Base-by-base conservation (phyloP, 2,888 invertebrate genomes). In the Calameuta idolon region DNA sequence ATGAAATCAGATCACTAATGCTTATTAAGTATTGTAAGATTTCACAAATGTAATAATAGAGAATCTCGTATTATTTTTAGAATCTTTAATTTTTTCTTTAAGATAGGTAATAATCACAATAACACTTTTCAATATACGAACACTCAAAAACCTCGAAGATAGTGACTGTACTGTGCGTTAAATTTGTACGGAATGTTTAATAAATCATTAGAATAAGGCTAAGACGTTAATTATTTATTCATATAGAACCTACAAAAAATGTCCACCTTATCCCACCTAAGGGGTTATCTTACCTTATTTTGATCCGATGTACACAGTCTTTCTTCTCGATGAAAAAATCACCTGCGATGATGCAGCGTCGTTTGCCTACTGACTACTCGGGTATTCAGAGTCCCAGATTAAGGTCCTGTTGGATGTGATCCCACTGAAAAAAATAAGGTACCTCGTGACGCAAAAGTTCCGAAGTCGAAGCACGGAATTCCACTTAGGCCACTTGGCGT, bases 401-500 rank as follows among this genome's bases (percentile, higher is more conserved):
- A 23, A 55, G 55, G 9, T 55, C 55, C 55, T 55, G 55, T 23
- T 55, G 55, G 55, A 55, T 55, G 23, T 55, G 9, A 23, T 55
- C 55, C 55, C 23, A 55, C 23, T 55, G 2, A 2, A 55, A 55
- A 55, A 55, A 55, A 23, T 9, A 55, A 55, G 55, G 30, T 71
- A 71, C 30, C 71, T 71, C 71, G 71, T 31, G 71, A 34, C 71
- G 31, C 71, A 34, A 30, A 34, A 71, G 30, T 31, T 31, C 30
- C 71, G 30, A 81, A 83, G 82, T 83, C 82, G 77, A 83, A 73
- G 82, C 84, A 85, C 84, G 83, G 77, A 83, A 79, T 83, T 74
- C 79, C 84, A 79, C 81, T 85, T 84, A 83, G 82, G 55, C 85
- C 84, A 85, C 82, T 84, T 85, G 79, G 82, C 78, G 77, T 81